These are phyloP conservation scores for Dascillus cervinus DNA, from an alignment of 2,888 invertebrate genomes.

Conservation along the genomic window DNA sequence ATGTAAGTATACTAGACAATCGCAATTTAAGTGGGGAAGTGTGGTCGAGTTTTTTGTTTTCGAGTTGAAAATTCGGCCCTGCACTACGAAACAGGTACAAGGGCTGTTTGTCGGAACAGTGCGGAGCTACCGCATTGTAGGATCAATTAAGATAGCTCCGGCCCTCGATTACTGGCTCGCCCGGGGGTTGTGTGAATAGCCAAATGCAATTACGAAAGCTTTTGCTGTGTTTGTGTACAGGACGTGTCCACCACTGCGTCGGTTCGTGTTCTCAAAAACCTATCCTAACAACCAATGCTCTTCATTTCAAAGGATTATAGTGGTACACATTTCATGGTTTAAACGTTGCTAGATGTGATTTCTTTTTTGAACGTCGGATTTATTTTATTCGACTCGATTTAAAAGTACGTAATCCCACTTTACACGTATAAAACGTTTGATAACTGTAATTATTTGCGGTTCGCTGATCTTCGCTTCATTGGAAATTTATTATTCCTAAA, in stretches of 20 bases:
- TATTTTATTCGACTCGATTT: no score
- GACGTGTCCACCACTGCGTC: conserved; percentile 23
- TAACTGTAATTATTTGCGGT: no score
- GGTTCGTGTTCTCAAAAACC: conserved; percentile 4
- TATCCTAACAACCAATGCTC: neutral
- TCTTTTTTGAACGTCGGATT: conserved; percentile 9
- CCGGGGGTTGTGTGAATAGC: conserved; percentile 33
- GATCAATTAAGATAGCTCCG: conserved; percentile 35
- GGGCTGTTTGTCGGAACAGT: conserved; percentile 19
- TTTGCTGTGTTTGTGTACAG: conserved; percentile 31
- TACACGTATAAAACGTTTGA: no score
- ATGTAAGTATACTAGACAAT: no score
- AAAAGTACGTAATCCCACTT: no score
- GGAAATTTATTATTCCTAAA: no score
- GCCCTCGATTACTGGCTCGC: conserved; percentile 29
- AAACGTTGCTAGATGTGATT: conserved; percentile 6
- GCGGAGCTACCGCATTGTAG: conserved; percentile 29
- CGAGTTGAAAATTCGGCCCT: conserved; percentile 1
- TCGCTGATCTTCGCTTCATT: no score
- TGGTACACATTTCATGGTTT: conserved; percentile 9
- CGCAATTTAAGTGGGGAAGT: no score
- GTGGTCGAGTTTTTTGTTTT: no score
- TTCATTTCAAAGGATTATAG: neutral
- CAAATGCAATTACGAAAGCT: conserved; percentile 35
- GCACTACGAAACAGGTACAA: conserved; percentile 4